phyloP scores from a whole-genome alignment of 2,797 vertebrate genomes.

The Chloroceryle amazona region DNA sequence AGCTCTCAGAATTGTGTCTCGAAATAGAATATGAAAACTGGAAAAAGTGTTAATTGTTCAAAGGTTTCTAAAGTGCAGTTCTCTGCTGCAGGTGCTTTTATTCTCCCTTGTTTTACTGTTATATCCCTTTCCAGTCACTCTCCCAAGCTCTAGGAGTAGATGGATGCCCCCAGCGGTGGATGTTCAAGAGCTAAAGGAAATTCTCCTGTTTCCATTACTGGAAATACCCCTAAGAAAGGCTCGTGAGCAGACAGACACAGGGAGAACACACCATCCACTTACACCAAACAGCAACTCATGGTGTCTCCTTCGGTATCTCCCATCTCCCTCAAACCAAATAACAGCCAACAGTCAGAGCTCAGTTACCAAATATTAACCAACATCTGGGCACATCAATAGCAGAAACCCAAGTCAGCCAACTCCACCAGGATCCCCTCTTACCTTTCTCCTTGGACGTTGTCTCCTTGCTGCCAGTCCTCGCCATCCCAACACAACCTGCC shows the following conservation, averaged over 20 bases:
- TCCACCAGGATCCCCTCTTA: neutral
- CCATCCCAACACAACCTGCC: accelerated
- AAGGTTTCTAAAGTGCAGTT: neutral
- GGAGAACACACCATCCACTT: neutral
- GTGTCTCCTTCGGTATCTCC: accelerated
- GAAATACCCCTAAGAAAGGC: neutral
- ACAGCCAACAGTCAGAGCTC: neutral
- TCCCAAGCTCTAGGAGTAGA: neutral
- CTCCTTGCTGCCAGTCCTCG: neutral
- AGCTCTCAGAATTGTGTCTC: neutral
- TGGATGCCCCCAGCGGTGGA: accelerated
- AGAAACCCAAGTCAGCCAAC: neutral
- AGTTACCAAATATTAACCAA: neutral
- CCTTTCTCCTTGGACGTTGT: neutral
- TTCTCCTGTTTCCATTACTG: neutral
- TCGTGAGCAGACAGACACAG: neutral
- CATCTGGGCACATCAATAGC: accelerated
- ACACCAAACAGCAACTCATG: neutral
- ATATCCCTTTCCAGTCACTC: neutral
- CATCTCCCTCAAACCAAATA: neutral
- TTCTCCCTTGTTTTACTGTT: neutral
- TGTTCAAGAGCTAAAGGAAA: neutral
- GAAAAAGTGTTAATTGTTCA: neutral
- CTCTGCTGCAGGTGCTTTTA: neutral
- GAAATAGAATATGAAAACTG: neutral